Evolutionary conservation across 2,113 vertebrate species (phyloP), one percentile per base, ranked within the genome.

Genomic region (Cyanoliseus patagonus): DNA sequence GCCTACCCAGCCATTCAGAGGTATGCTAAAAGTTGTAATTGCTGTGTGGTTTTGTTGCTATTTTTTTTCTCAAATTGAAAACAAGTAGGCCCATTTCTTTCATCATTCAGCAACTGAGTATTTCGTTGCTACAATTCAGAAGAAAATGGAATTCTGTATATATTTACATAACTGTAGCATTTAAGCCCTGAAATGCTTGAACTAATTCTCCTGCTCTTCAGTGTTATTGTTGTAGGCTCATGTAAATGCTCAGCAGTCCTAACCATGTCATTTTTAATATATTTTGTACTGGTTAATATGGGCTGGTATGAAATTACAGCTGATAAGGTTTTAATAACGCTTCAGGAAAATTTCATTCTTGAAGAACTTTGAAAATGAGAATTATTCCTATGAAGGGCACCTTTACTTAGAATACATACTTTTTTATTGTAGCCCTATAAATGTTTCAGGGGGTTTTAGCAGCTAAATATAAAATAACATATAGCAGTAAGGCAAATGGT

Each of bases 21-120:
- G 68, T 25, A 72, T 17, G 79, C 90, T 93, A 11, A 47, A 90
- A 92, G 76, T 83, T 96, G 88, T 83, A 86, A 86, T 95, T 94
- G 89, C 67, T 77, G 25, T 69, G 44, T 83, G 83, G 27, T 90
- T 93, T 57, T 83, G 67, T 91, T 96, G 78, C 52, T 90, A 28
- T 79, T 86, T 94, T 80, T 67, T 80, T 88, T 57, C 59, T 95
- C 37, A 80, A 2, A 59, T 39, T 74, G 87, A 81, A 94, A 96
- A 88, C 93, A 88, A 82, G 30, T 67, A 73, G 80, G 46, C 82
- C 63, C 68, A 22, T 93, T 93, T 70, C 70, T 87, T 90, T 85
- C 63, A 76, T 90, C 53, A 27, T 49, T 83, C 82, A 83, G 70
- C 70, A 87, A 49, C n/a, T 81, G 67, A 22, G 39, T 28, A 90